phyloP scores from a whole-genome alignment of 2,888 invertebrate genomes.

The Augochlorella aurata region DNA sequence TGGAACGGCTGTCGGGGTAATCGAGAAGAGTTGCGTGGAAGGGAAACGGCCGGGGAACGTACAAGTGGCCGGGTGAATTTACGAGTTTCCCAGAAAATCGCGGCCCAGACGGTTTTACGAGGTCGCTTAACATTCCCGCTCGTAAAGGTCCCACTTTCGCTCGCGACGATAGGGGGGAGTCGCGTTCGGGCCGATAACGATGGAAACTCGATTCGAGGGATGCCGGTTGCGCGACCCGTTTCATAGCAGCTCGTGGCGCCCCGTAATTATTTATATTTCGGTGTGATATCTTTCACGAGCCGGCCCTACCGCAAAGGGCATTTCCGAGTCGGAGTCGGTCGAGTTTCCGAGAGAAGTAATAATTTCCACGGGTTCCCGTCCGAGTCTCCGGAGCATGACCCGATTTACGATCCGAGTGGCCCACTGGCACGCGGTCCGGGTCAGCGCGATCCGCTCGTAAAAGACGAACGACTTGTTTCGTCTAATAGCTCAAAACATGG shows the following conservation, averaged over 20 bases:
- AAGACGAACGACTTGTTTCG: conserved; percentile 70
- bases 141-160: conserved; percentile 57
- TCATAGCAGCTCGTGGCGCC: conserved; percentile 31
- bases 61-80: conserved; percentile 66
- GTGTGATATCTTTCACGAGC: not conserved
- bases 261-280: conserved; percentile 36
- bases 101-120: conserved; percentile 64
- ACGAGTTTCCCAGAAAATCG: conserved; percentile 73
- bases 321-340: not conserved
- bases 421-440: conserved; percentile 53
- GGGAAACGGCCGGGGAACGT: not conserved
- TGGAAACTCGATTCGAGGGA: conserved; percentile 46
- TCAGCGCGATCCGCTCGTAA: conserved; percentile 52
- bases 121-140: conserved; percentile 62
- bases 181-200: conserved; percentile 51
- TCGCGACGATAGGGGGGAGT: conserved; percentile 27
- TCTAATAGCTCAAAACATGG: conserved; percentile 76
- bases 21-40: conserved; percentile 6
- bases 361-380: not conserved
- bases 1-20: not conserved
- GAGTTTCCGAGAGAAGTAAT: not conserved
- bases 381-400: not conserved
- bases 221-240: not conserved
- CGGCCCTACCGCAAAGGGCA: not conserved
- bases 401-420: conserved; percentile 56